Evolutionary conservation across 2,888 invertebrate genomes (phyloP).

Genomic region (Harpalus rubripes): DNA sequence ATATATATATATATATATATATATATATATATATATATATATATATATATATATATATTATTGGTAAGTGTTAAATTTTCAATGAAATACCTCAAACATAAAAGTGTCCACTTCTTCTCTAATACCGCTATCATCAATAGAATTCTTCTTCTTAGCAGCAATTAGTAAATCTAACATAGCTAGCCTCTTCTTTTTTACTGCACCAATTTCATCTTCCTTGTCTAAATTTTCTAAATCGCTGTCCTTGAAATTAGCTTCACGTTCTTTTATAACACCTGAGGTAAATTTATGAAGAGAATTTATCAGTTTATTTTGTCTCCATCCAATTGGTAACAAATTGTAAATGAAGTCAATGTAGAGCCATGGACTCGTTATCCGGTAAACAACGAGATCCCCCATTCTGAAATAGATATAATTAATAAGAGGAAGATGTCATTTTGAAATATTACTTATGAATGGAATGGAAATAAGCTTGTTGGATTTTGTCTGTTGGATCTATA

Average conservation of each 20-base stretch:
- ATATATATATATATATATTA: no score
- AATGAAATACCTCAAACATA: constrained; percentile 79
- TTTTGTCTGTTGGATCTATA: constrained; percentile 77
- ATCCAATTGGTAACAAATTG: constrained; percentile 75
- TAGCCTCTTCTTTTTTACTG: constrained; percentile 76
- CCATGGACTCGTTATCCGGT: constrained; percentile 24
- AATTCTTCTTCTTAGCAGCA: constrained; percentile 77
- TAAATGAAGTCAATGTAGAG: constrained; percentile 78
- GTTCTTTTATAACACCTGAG: constrained; percentile 64
- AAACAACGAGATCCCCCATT: neutral
- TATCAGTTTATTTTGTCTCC: constrained; percentile 70
- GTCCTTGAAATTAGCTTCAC: constrained; percentile 64
- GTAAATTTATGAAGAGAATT: constrained; percentile 70
- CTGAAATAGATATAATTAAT: neutral
- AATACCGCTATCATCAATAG: constrained; percentile 79
- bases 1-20: no score
- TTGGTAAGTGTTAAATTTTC: no score
- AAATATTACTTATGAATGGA: constrained; percentile 76
- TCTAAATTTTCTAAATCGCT: constrained; percentile 55
- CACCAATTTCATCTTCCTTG: neutral
- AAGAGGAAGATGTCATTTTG: neutral
- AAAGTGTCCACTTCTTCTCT: constrained; percentile 83
- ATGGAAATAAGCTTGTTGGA: constrained; percentile 80
- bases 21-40: no score
- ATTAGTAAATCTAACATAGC: constrained; percentile 81